Evolutionary conservation across 2,113 vertebrate genomes (phyloP), one percentile per base, ranked within the genome.

Genomic region (Colossoma macropomum): DNA sequence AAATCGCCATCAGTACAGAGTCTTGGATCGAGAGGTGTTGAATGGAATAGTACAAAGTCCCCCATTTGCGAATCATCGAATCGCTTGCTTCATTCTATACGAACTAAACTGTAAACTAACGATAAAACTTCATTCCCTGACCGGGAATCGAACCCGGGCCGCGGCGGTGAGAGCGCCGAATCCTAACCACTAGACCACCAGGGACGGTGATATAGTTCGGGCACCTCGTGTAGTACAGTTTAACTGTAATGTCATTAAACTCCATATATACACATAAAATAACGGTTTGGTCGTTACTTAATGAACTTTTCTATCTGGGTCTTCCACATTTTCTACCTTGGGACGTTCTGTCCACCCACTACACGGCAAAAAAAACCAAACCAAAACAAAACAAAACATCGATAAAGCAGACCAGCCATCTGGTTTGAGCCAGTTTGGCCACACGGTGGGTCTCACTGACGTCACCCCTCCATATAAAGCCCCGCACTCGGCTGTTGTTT

Each of bases 141-240:
- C 83, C 41, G 84, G 87, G 79, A 88, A 88, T 87, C 77, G 85
- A 79, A 85, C 81, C 85, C 27, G 68, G 41, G 75, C 86, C 73
- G 62, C 73, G 77, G 80, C 65, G n/a, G 85, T 87, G 83, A 87
- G 81, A 88, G 85, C 79, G 59, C 86, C 83, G 83, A 85, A 86
- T 89, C 85, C 89, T 89, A 89, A 87, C 88, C 89, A 90, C 88
- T 87, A 89, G 87, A 89, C 88, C 86, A 88, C 86, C 89, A 89
- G 88, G 89, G 88, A 90, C 4, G 21, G 65, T 68, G 23, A 10
- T 52, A 52, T 11, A 59, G 23, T 4, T 6, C 41, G 41, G 4
- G 4, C 41, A 4, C 4, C 4, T 10, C 41, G 41, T 4, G n/a
- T n/a, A n/a, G n/a, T n/a, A n/a, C n/a, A n/a, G n/a, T n/a, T n/a